Percentiles rank a stretch among this genome's conserved stretches.
Conservation (phyloP, 2,888 invertebrate species). For the Callimorpha dominula region DNA sequence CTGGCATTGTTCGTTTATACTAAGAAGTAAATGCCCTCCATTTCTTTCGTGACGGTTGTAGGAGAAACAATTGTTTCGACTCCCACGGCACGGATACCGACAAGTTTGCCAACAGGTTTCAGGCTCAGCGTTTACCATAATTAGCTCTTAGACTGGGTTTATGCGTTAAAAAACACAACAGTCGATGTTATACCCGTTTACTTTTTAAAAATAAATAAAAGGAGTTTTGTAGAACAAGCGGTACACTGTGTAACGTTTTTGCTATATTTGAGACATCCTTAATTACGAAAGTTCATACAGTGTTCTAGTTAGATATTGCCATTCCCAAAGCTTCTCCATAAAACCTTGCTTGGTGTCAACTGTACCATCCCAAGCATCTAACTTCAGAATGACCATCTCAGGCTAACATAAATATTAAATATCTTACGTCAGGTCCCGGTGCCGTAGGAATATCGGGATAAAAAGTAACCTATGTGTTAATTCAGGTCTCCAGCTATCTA, state of each 20-base stretch:
- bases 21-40: conserved; percentile 19
- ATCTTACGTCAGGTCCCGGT: too few relatives aligned
- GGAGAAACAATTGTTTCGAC: conserved; percentile 48
- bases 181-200: neutral
- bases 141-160: conserved; percentile 32
- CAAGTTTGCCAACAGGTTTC: conserved; percentile 41
- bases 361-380: neutral
- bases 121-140: conserved; percentile 34
- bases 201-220: neutral
- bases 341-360: neutral
- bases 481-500: too few relatives aligned
- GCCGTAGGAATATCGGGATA: too few relatives aligned
- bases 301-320: neutral
- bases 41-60: conserved; percentile 58
- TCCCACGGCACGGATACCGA: conserved; percentile 64
- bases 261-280: too few relatives aligned
- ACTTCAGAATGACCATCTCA: neutral
- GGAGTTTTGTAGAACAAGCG: too few relatives aligned
- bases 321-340: neutral
- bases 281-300: neutral
- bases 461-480: too few relatives aligned
- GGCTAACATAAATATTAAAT: neutral
- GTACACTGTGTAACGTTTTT: too few relatives aligned
- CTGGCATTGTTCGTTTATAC: conserved; percentile 7
- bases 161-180: conserved; percentile 29